Evolutionary conservation across 2,113 vertebrate species (phyloP), one percentile per base, ranked within the genome.

Genomic region (Bujurquina vittata): DNA sequence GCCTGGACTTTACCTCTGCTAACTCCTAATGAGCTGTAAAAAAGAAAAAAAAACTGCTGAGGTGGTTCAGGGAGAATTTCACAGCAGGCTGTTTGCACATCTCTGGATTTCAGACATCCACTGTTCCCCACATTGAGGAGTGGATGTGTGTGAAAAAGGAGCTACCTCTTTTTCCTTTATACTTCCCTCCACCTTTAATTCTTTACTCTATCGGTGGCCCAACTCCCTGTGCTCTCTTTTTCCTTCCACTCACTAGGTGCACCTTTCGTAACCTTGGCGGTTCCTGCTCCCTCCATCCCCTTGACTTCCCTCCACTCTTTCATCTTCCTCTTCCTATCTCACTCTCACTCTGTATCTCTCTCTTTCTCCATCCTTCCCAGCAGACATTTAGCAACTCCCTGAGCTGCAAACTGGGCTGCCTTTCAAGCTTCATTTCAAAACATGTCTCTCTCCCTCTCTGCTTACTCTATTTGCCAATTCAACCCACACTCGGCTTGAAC

Each of bases 381-480:
- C 88, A 91, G 89, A 94, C 86, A 81, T 88, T 93, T 87, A 92
- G 88, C 40, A 37, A 90, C 88, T 89, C 91, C 88, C 91, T 89
- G 78, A 93, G 91, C 88, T 83, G 87, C 83, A 85, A 91, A 92
- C 86, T 79, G 88, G 87, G 87, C 90, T 88, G 67, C 90, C 88
- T 93, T 93, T 93, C 92, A 94, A 91, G 90, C 84, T 84, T 92
- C 84, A 90, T 93, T 92, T 92, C 87, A 89, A 93, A 92, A 89
- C 91, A 80, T 37, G 88, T 88, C 87, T 89, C 76, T 88, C 88
- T 87, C 82, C 46, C 75, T 87, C 77, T 79, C 76, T 81, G 84
- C 89, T 88, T 83, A 56, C 87, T 87, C 87, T 72, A 78, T 89
- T 91, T 90, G 89, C 86, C 87, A 79, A 93, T 93, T 89, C 87